Conservation (phyloP, 2,888 invertebrate species). For the Gymnocheta viridis region DNA sequence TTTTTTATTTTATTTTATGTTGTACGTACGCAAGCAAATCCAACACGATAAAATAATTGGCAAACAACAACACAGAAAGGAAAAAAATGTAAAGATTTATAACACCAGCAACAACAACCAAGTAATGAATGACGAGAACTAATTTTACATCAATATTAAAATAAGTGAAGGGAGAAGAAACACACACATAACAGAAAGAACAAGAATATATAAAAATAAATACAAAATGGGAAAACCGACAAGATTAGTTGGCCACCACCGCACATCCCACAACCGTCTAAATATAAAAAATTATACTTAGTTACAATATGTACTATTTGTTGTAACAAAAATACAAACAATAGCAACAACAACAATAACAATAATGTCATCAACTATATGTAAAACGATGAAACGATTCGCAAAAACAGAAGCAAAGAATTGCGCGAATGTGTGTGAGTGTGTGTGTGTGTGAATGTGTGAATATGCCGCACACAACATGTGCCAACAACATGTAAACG, state of each 20-base stretch:
- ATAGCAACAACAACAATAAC: conserved; percentile 34
- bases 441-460: neutral
- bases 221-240: conserved; percentile 61
- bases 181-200: conserved; percentile 6
- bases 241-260: conserved; percentile 59
- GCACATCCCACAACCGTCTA: conserved; percentile 53
- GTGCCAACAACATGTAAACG: conserved; percentile 50
- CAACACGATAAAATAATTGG: conserved; percentile 46
- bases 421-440: conserved; percentile 8
- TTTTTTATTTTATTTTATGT: conserved; percentile 6
- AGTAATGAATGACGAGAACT: conserved; percentile 53
- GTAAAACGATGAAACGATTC: conserved; percentile 40
- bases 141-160: conserved; percentile 59
- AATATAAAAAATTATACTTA: conserved; percentile 46
- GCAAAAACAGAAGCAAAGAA: conserved; percentile 50
- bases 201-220: conserved; percentile 23
- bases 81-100: conserved; percentile 27
- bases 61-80: conserved; percentile 50
- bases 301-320: conserved; percentile 39
- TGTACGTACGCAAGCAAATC: conserved; percentile 43
- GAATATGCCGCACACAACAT: conserved; percentile 49
- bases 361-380: conserved; percentile 44
- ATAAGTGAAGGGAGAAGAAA: neutral
- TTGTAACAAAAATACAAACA: conserved; percentile 39
- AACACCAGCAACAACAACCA: conserved; percentile 35